phyloP scores from a whole-genome alignment of 2,888 invertebrate genomes.

The Mechanitis mazaeus region DNA sequence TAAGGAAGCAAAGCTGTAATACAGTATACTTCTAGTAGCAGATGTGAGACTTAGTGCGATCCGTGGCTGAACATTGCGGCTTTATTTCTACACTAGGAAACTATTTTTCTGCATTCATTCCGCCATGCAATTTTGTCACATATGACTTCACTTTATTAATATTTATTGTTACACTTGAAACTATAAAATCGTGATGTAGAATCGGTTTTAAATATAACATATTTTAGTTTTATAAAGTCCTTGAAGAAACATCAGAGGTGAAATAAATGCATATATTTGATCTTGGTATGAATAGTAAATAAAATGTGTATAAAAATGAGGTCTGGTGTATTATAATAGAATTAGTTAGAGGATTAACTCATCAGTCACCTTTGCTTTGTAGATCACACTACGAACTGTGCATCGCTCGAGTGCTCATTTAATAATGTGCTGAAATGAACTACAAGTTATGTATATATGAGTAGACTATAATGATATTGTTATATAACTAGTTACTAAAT shows the following conservation, averaged over 20 bases:
- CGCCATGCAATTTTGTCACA: too few species aligned
- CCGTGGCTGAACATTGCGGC: background rate
- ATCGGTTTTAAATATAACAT: too few species aligned
- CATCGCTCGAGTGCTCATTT: background rate
- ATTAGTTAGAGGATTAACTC: background rate
- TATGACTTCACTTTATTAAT: too few species aligned
- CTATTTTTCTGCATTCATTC: background rate
- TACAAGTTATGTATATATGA: background rate
- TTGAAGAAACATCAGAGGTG: background rate
- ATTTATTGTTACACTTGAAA: too few species aligned
- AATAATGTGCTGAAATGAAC: background rate
- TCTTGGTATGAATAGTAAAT: too few species aligned
- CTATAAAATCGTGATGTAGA: too few species aligned
- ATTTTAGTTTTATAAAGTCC: too few species aligned
- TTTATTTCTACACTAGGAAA: background rate
- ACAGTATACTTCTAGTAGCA: background rate
- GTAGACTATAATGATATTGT: background rate
- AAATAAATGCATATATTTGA: background rate
- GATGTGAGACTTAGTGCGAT: background rate
- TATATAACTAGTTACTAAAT: too few species aligned
- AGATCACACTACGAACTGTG: background rate
- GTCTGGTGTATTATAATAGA: background rate
- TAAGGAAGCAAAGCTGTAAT: background rate
- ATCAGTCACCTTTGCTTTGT: slow-evolving; percentile 1
- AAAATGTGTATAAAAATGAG: background rate